A percentile compares a stretch with the other conserved stretches of the same genome.
These are phyloP conservation scores for Tyrannus savana DNA, from an alignment of 2,113 vertebrate genomes.

Conservation along the genomic window DNA sequence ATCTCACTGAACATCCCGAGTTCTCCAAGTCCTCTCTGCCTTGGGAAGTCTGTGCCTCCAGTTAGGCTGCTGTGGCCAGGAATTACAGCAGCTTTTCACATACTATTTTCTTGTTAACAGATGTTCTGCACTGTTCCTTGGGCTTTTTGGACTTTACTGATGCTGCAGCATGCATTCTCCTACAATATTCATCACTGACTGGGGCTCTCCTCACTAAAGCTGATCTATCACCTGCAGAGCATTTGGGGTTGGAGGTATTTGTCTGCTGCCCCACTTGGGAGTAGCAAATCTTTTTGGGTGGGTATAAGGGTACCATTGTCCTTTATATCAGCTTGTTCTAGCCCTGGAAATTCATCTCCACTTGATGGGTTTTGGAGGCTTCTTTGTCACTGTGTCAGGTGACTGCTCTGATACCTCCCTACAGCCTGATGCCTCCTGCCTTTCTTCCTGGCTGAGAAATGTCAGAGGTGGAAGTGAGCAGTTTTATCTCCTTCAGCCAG, in stretches of 20 bases:
- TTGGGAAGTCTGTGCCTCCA: neutral
- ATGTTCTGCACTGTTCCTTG: neutral
- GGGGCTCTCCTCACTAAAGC: neutral
- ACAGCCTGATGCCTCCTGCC: neutral
- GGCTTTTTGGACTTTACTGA: neutral
- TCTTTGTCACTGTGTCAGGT: neutral
- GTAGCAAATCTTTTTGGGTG: neutral
- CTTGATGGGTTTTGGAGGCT: neutral
- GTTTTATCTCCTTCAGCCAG: neutral
- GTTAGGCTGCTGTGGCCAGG: neutral
- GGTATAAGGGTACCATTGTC: neutral
- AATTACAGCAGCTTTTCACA: neutral
- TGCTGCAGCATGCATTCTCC: neutral
- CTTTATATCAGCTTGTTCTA: neutral
- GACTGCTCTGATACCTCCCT: neutral
- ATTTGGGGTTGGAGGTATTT: neutral
- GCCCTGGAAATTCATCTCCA: neutral
- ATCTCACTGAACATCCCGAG: fast-evolving
- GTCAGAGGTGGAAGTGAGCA: neutral
- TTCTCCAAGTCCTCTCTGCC: neutral
- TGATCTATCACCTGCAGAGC: neutral
- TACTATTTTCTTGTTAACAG: neutral
- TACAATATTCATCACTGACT: neutral
- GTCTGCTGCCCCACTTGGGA: neutral
- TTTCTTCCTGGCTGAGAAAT: neutral